These are phyloP conservation scores for Sapayoa aenigma DNA, from an alignment of 2,113 vertebrate genomes.

Conservation along the genomic window DNA sequence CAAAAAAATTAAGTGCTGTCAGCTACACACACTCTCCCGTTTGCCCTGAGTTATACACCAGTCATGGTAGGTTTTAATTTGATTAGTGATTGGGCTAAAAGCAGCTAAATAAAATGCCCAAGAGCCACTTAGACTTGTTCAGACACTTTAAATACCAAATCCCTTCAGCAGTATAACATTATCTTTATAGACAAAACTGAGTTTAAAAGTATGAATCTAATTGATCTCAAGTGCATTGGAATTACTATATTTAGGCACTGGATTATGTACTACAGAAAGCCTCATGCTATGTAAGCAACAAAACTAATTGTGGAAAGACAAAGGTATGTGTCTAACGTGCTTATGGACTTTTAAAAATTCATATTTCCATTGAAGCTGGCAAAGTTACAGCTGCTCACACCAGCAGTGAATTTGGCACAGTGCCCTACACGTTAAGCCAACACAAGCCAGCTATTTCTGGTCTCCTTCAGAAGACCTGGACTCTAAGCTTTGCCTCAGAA, in stretches of 20 bases:
- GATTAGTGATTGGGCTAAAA: constrained; percentile 61
- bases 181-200: constrained; percentile 64
- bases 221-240: constrained; percentile 66
- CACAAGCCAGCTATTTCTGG: background rate
- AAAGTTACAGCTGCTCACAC: constrained; percentile 50
- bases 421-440: background rate
- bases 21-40: background rate
- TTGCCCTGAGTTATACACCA: background rate
- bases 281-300: constrained; percentile 40
- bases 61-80: constrained; percentile 57
- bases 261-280: constrained; percentile 55
- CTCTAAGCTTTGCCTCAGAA: background rate
- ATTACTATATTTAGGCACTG: constrained; percentile 54
- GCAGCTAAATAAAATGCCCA: constrained; percentile 61
- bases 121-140: constrained; percentile 55
- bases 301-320: constrained; percentile 61
- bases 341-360: constrained; percentile 54
- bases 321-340: constrained; percentile 62
- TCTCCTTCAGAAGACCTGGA: constrained; percentile 22
- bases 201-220: constrained; percentile 67
- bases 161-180: constrained; percentile 48
- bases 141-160: constrained; percentile 54
- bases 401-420: constrained; percentile 47
- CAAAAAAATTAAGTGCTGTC: background rate
- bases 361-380: constrained; percentile 44